These are phyloP conservation scores for Teleogryllus oceanicus DNA, from an alignment of 2,888 invertebrate species.

Conservation along the genomic window DNA sequence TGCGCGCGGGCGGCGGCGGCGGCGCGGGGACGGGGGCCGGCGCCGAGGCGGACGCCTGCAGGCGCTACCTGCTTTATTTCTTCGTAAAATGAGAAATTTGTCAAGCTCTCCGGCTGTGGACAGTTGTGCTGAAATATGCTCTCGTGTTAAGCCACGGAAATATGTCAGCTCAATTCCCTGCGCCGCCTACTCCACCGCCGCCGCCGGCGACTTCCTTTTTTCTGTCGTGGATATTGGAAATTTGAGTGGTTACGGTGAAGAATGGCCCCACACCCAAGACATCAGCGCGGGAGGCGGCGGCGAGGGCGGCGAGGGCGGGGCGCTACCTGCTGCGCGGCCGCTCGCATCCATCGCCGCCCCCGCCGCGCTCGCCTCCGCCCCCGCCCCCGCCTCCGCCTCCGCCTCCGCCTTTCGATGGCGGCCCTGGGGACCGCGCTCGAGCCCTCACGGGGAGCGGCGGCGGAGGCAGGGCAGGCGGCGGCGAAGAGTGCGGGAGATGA, in stretches of 20 bases:
- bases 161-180: constrained; percentile 34
- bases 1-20: constrained; percentile 18
- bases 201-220: constrained; percentile 26
- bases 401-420: too few relatives aligned
- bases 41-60: constrained; percentile 26
- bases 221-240: constrained; percentile 36
- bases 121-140: constrained; percentile 37
- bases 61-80: constrained; percentile 37
- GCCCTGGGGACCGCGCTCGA: too few relatives aligned
- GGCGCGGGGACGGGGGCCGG: constrained; percentile 25
- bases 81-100: constrained; percentile 39
- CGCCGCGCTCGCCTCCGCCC: too few relatives aligned
- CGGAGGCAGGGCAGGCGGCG: too few relatives aligned
- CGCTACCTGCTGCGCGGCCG: constrained; percentile 12
- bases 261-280: constrained; percentile 20
- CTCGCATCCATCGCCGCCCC: neutral
- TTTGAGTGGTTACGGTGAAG: constrained; percentile 31
- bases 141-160: constrained; percentile 36
- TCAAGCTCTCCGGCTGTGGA: constrained; percentile 36
- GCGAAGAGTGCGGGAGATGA: too few relatives aligned
- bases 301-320: constrained; percentile 4
- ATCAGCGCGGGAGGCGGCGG: constrained; percentile 3
- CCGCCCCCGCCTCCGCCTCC: too few relatives aligned
- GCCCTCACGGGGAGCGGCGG: too few relatives aligned
- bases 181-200: constrained; percentile 3